Evolutionary conservation across 2,797 vertebrate genomes (phyloP), one percentile per base, ranked within the genome.

Genomic region (Enteromius mattozi): DNA sequence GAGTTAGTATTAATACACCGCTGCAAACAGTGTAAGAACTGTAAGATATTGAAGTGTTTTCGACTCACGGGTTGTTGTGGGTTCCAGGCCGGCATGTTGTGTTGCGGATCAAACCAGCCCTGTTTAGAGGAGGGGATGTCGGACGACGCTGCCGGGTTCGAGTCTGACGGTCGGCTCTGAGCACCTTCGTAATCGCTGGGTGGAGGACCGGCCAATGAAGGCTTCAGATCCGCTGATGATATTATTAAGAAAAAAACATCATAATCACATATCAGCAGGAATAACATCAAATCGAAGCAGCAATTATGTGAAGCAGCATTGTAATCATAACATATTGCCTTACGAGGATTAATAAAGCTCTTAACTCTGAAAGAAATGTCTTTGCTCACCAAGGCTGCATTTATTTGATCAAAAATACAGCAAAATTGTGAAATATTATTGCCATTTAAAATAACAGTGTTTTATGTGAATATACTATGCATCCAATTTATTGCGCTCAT

Each of bases 71-170:
- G 92, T 92, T 99, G 98, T 94, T 97, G 97, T 7, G 98, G 97
- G 78, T 97, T 98, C 98, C 98, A 99, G 0, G 97, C 94, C 0
- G 96, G 95, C 56, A 99, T 96, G 1, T 96, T 96, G 83, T 97
- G 96, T 70, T 97, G 98, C 3, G 97, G 95, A 37, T 99, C 98
- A 79, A 96, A 99, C 98, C 98, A 99, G 0, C 92, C 95, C 0
- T 97, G 95, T 89, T 99, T 99, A 88, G 93, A 95, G 8, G 97
- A 91, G 0, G 97, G 94, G 13, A 97, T 95, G 59, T 99, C 98
- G 0, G 97, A 95, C 19, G 96, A 95, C 2, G 92, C 93, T 45
- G 95, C 94, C 6, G 97, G 92, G 30, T 96, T 97, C 6, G 95
- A 89, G 85, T 97, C 96, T 69, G 96, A 94, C 49, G 93, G 92